Conservation (phyloP, 2,888 invertebrate species). For the Herminia tarsipennalis region DNA sequence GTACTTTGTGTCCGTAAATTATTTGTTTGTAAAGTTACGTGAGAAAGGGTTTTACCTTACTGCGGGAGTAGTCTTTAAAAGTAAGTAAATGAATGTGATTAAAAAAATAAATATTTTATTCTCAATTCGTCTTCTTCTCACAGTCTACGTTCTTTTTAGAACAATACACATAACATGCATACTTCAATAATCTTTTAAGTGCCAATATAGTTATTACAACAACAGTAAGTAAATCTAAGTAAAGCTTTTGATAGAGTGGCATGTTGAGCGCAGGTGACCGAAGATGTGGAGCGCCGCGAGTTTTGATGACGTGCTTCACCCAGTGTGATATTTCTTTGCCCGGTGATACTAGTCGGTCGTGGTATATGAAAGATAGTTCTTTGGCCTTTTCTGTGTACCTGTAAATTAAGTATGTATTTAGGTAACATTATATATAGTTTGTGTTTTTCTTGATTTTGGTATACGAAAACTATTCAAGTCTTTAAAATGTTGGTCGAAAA, state of each 20-base stretch:
- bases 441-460: no score
- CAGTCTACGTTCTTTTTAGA: neutral
- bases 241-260: slow-evolving; percentile 58
- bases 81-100: no score
- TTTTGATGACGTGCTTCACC: slow-evolving; percentile 55
- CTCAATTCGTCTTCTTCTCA: slow-evolving; percentile 7
- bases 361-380: slow-evolving; percentile 52
- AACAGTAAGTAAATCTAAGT: slow-evolving; percentile 43
- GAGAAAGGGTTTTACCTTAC: no score
- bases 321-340: slow-evolving; percentile 54
- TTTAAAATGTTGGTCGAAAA: no score
- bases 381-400: slow-evolving; percentile 51
- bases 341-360: slow-evolving; percentile 52
- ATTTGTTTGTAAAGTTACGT: no score
- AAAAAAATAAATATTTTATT: neutral
- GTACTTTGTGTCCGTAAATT: no score
- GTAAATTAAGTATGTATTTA: slow-evolving; percentile 13
- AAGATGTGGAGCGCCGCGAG: slow-evolving; percentile 54
- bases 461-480: no score
- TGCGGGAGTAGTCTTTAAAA: no score
- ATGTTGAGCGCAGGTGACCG: slow-evolving; percentile 54
- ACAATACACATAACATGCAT: neutral
- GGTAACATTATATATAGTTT: neutral
- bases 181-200: neutral
- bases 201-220: neutral